phyloP scores from a whole-genome alignment of 2,797 vertebrate genomes.

The Muscicapa comitata region DNA sequence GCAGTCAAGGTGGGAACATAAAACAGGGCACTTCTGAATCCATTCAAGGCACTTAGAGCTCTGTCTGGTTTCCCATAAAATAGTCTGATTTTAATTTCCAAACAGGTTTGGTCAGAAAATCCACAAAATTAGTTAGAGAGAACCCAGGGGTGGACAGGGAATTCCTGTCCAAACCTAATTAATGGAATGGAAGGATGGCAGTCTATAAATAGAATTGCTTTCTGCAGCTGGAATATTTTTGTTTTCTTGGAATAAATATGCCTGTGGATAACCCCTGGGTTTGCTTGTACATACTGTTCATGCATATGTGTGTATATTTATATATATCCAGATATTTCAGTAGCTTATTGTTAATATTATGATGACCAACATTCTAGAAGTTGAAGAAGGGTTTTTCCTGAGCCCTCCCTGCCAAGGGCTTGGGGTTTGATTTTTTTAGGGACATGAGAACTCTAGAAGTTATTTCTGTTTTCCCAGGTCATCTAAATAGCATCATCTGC shows the following conservation, averaged over 20 bases:
- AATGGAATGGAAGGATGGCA: not conserved
- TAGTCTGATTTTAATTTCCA: not conserved
- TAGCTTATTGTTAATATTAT: not conserved
- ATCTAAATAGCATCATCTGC: conserved; percentile 17
- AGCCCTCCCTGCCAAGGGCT: not conserved
- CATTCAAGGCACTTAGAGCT: not conserved
- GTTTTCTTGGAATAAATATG: not conserved
- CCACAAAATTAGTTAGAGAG: not conserved
- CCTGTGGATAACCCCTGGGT: not conserved
- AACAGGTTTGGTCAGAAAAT: not conserved
- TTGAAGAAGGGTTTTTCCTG: not conserved
- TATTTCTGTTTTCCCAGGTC: conserved; percentile 26
- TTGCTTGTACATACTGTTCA: not conserved
- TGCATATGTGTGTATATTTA: not conserved
- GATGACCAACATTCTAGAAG: not conserved
- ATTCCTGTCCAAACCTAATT: not conserved
- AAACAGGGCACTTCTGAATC: not conserved
- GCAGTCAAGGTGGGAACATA: not conserved
- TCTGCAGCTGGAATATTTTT: not conserved
- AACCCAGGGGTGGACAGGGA: not conserved
- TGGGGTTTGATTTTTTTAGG: not conserved
- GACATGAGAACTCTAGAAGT: not conserved
- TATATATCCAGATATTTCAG: not conserved
- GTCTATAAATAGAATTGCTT: not conserved
- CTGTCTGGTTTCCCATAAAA: not conserved